Evolutionary conservation across 2,888 invertebrate species (phyloP).

Genomic region (Tetanocera ferruginea): DNA sequence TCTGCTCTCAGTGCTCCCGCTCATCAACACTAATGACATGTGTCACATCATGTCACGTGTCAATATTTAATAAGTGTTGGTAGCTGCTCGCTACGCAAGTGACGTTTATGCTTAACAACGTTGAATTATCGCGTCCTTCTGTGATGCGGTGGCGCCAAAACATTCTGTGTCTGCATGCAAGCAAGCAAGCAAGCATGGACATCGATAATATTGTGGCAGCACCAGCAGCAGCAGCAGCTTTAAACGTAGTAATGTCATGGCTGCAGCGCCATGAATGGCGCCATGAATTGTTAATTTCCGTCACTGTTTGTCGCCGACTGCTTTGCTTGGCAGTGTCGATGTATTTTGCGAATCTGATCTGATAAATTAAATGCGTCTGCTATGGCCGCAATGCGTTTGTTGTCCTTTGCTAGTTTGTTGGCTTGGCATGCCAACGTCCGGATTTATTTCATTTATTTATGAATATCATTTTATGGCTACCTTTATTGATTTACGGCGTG

Average conservation of each 20-base stretch:
- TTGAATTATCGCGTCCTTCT: slow-evolving; percentile 38
- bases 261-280: not conserved
- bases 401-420: slow-evolving; percentile 1
- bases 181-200: not conserved
- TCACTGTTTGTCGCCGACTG: not conserved
- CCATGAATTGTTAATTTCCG: slow-evolving; percentile 19
- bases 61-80: slow-evolving; percentile 62
- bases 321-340: not conserved
- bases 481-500: slow-evolving; percentile 39
- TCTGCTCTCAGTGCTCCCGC: not conserved
- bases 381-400: slow-evolving; percentile 44
- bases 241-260: not conserved
- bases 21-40: not conserved
- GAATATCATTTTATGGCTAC: slow-evolving; percentile 33
- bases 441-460: slow-evolving; percentile 36
- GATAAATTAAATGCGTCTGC: slow-evolving; percentile 56
- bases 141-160: not conserved
- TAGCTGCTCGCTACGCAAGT: slow-evolving; percentile 58
- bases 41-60: slow-evolving; percentile 48
- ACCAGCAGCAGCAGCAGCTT: not conserved
- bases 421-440: slow-evolving; percentile 24
- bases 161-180: not conserved
- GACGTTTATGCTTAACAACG: slow-evolving; percentile 61
- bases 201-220: not conserved
- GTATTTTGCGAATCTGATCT: slow-evolving; percentile 52